A percentile compares a stretch with the other conserved stretches of the same genome.
These are phyloP conservation scores for Haemorhous mexicanus DNA, from an alignment of 2,113 vertebrate species.

Conservation along the genomic window DNA sequence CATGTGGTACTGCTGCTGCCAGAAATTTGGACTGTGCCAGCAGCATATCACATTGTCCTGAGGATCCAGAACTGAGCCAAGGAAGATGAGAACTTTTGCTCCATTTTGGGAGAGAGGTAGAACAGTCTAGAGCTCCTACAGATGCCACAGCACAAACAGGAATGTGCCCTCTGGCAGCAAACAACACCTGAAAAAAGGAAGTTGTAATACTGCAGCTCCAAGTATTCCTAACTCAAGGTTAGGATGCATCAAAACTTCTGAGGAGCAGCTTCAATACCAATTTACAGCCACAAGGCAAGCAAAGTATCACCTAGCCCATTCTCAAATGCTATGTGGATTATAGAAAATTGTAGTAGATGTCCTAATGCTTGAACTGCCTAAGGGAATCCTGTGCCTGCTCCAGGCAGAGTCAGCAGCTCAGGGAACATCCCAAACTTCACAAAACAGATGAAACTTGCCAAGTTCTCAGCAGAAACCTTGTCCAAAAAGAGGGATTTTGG, in stretches of 20 bases:
- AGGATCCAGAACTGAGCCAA: neutral
- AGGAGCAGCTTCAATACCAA: neutral
- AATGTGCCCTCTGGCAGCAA: neutral
- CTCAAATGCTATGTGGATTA: neutral
- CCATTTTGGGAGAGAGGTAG: neutral
- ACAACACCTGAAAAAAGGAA: neutral
- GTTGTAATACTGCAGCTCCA: neutral
- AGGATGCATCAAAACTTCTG: neutral
- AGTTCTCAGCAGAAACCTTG: neutral
- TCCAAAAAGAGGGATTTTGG: neutral
- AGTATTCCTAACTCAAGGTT: neutral
- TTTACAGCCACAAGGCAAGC: neutral
- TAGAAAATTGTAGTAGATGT: neutral
- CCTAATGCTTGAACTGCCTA: neutral
- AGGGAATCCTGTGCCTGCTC: neutral
- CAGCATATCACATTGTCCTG: neutral
- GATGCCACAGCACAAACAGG: neutral
- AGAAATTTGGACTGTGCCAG: neutral
- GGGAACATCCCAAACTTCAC: neutral
- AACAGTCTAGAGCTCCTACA: neutral
- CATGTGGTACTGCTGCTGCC: rapidly evolving
- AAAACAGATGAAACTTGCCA: neutral
- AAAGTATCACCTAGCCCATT: neutral
- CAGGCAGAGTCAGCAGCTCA: neutral
- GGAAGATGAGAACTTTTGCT: neutral